These are phyloP conservation scores for Zhuqinia jingwanae DNA, from an alignment of 2,888 invertebrate species.

Conservation along the genomic window DNA sequence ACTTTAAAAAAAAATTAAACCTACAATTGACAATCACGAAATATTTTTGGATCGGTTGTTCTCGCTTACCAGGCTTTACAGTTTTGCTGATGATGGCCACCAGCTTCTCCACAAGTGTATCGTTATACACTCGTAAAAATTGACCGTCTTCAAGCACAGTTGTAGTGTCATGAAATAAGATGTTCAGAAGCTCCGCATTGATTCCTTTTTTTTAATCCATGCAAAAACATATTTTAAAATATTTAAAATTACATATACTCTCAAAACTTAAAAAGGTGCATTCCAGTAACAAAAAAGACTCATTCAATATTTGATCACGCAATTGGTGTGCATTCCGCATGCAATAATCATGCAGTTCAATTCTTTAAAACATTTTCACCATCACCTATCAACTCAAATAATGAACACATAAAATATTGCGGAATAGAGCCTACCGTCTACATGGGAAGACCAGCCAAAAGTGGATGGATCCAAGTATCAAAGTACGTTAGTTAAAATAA, in stretches of 20 bases:
- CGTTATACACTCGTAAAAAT: slow-evolving; percentile 87
- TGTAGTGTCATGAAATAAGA: slow-evolving; percentile 70
- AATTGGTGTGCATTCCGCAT: slow-evolving; percentile 27
- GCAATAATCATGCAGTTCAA: slow-evolving; percentile 36
- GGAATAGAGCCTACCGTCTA: slow-evolving; percentile 74
- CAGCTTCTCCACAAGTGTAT: slow-evolving; percentile 90
- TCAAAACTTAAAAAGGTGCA: too few species aligned
- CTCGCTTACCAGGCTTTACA: slow-evolving; percentile 90
- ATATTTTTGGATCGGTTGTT: too few species aligned
- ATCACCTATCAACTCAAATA: slow-evolving; percentile 16
- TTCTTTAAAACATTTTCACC: background rate
- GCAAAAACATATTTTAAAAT: too few species aligned
- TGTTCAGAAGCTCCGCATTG: slow-evolving; percentile 87
- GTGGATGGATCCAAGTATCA: slow-evolving; percentile 64
- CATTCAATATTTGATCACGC: background rate
- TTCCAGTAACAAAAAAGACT: background rate
- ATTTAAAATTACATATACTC: too few species aligned
- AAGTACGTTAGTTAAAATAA: slow-evolving; percentile 54
- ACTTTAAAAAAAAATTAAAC: too few species aligned
- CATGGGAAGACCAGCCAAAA: slow-evolving; percentile 62
- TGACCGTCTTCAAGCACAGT: slow-evolving; percentile 46
- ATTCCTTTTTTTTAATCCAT: slow-evolving; percentile 85
- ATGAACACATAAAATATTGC: slow-evolving; percentile 1
- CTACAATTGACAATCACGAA: too few species aligned
- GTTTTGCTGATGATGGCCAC: slow-evolving; percentile 91